Evolutionary conservation across 2,113 vertebrate species (phyloP), one percentile per base, ranked within the genome.

Genomic region (Hypanus sabinus): DNA sequence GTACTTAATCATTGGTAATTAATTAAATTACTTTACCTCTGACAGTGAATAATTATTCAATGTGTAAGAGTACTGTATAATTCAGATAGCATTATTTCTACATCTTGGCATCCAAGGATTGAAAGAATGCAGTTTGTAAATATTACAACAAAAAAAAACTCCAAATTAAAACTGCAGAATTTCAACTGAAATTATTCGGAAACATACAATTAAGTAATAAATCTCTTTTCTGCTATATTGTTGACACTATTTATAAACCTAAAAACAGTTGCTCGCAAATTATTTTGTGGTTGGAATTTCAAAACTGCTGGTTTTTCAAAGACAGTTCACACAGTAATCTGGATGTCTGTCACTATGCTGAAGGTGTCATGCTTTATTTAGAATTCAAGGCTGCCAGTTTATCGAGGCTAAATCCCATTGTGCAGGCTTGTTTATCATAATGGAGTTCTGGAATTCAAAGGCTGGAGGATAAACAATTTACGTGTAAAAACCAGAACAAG

Each of bases 381-480:
- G 91, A 93, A 93, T 93, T 71, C 70, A 93, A 73, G 91, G 22
- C 91, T 93, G 91, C 70, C 91, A 93, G 91, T 93, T 93, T 93
- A 93, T 93, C 91, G 18, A 93, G 91, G 91, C 91, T 93, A 93
- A 93, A 93, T 93, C 91, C 91, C 91, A 93, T 93, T 93, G 91
- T 93, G 91, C 91, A 93, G 91, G 46, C 91, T 93, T 93, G 91
- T 93, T 93, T 93, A 71, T 93, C 91, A 93, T 93, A 93, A 93
- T 93, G 73, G 46, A 38, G 91, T 73, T 93, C 65, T 93, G 91
- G 91, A 93, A 93, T 93, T 93, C 91, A 93, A 73, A 68, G 70
- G 68, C 38, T 93, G 36, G 68, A 93, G 91, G 91, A 93, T 93
- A 93, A 93, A 93, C 70, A 93, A 93, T 38, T 55, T 36, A 93